phyloP scores from a whole-genome alignment of 2,888 invertebrate species.

The Drosophila leonis region DNA sequence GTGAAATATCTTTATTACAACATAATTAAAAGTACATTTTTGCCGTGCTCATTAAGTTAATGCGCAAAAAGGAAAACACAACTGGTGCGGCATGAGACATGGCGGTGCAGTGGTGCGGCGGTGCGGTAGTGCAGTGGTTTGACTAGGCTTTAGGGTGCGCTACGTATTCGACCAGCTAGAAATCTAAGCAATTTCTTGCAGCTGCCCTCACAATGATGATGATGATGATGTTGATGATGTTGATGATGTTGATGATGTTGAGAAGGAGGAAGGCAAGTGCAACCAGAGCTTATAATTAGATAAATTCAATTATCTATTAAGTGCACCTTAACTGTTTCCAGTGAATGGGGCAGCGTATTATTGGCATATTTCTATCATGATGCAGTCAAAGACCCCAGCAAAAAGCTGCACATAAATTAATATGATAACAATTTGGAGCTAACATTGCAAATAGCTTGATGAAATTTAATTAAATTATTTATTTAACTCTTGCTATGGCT shows the following conservation, averaged over 20 bases:
- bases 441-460: background rate
- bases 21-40: slow-evolving; percentile 69
- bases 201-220: background rate
- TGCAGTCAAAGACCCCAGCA: background rate
- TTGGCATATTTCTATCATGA: background rate
- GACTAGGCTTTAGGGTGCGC: slow-evolving; percentile 8
- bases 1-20: slow-evolving; percentile 57
- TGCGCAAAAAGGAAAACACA: slow-evolving; percentile 48
- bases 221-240: slow-evolving; percentile 2
- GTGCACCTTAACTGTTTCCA: background rate
- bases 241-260: slow-evolving; percentile 3
- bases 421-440: background rate
- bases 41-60: slow-evolving; percentile 64
- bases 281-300: slow-evolving; percentile 11
- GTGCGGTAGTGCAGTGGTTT: slow-evolving; percentile 1
- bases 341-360: background rate
- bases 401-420: background rate
- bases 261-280: slow-evolving; percentile 14
- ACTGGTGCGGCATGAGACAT: background rate
- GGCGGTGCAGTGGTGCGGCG: background rate
- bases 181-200: slow-evolving; percentile 4
- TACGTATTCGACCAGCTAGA: slow-evolving; percentile 1
- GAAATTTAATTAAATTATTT: slow-evolving; percentile 18
- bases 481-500: background rate
- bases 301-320: slow-evolving; percentile 6